Evolutionary conservation across 2,113 vertebrate species (phyloP), one percentile per base, ranked within the genome.

Genomic region (Calyptommatus sinebrachiatus): DNA sequence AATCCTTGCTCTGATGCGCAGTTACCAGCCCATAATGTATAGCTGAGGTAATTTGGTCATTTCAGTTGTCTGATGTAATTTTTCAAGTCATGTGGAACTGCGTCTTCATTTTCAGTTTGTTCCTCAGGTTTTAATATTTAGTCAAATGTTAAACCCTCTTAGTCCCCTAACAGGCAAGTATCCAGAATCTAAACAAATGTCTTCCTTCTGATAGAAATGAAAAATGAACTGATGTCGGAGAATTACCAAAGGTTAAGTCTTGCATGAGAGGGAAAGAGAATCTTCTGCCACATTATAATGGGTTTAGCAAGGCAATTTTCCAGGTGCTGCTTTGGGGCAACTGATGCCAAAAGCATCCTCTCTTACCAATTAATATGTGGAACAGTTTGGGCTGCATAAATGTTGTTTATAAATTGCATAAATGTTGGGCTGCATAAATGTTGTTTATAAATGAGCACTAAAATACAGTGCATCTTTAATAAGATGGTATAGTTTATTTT

Each of bases 71-170:
- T 70, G 20, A 16, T 22, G 61, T 84, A 84, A 89, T 73, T 12
- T 46, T 79, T 72, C 45, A 71, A 84, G 26, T 75, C 88, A 85
- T 83, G 78, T 7, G 9, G 80, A 90, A 89, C 76, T 8, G n/a
- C 31, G 84, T 24, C 82, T 71, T 87, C 83, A 87, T 83, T 82
- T 73, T 29, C 75, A 82, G 76, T 84, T 82, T 87, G 83, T 71
- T 82, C 79, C 84, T 88, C 85, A 86, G 79, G 65, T 84, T 84
- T 76, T 86, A 87, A 28, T 71, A 84, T 77, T 85, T 81, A 71
- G 60, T 48, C 71, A 74, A 67, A 80, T 67, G 28, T 1, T 45
- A 53, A 22, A 5, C 79, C 41, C 16, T 11, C 31, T 7, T 35
- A 12, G 22, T 62, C 22, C 20, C 45, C 68, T 18, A 84, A 76